Base-by-base conservation (phyloP, 2,797 vertebrate species). In the Danio jaintianensis region DNA sequence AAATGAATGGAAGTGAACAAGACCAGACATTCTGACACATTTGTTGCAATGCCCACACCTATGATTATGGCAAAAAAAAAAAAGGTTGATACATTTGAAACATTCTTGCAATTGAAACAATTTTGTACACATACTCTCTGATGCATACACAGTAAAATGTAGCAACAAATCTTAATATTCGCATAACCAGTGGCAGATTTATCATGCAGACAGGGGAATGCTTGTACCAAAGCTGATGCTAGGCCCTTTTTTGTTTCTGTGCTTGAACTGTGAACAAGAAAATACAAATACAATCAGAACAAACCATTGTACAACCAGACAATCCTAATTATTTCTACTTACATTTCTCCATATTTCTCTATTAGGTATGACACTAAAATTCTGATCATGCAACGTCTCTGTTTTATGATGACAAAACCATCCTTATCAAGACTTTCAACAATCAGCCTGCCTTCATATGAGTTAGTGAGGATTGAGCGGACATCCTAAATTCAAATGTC, bases 301-400 rank as follows among this genome's bases (percentile, higher is more conserved):
- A 50, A 50, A 50, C 42, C 43, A 43, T 43, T 43, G 9, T 43
- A 43, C 38, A 42, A 38, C 40, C 16, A 18, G 5, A 66, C 66
- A 42, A n/a, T 66, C 43, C 6, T 66, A 42, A 10, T 66, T 47
- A 42, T 43, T 40, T 18, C 8, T 43, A 67, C 12, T 67, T 43
- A 43, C 63, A 12, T 67, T 67, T 67, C 63, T 67, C 40, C 42
- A 68, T 50, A 47, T 12, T 68, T 68, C 10, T 68, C 66, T 45
- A 68, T 48, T 10, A 50, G 18, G 45, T 68, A 8, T 13, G 42
- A 68, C 45, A 68, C 45, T 18, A 68, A 48, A 16, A 68, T 68
- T 36, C 45, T n/a, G 20, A 29, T 15, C n/a, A 50, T n/a, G 40
- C 43, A 50, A 68, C 6, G 20, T 68, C 45, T 50, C 20, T 68